These are phyloP conservation scores for Mus spicilegus DNA, from an alignment of 2,113 vertebrate species.

Conservation along the genomic window DNA sequence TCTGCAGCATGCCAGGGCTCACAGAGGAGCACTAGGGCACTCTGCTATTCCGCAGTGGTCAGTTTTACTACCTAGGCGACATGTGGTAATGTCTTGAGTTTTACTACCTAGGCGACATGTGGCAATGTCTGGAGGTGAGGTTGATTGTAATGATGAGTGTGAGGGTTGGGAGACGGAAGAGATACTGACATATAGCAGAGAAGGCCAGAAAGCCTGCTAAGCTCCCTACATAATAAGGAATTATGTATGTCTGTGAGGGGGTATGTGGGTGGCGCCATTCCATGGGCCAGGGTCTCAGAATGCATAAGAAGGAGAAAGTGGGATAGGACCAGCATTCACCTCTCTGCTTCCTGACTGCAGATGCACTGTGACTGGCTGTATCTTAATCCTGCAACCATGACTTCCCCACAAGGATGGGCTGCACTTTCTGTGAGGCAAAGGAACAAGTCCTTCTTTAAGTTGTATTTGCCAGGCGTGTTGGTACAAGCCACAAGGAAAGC, in stretches of 20 bases:
- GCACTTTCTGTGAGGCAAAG: too few relatives aligned
- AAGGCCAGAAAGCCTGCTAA: not conserved
- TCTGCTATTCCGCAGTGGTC: not conserved
- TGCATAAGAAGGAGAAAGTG: not conserved
- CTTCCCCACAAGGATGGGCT: too few relatives aligned
- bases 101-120: too few relatives aligned
- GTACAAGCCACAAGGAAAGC: not conserved
- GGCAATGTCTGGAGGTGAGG: not conserved
- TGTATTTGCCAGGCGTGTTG: too few relatives aligned
- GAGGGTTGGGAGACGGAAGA: fast-evolving
- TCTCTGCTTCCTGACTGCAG: not conserved
- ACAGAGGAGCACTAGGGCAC: fast-evolving
- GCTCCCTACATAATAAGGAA: too few relatives aligned
- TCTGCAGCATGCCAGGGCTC: too few relatives aligned
- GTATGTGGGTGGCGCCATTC: not conserved
- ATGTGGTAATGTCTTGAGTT: not conserved
- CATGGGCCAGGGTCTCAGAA: not conserved
- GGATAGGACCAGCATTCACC: not conserved
- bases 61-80: too few relatives aligned
- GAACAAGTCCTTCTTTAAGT: not conserved
- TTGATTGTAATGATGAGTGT: not conserved
- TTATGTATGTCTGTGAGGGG: too few relatives aligned
- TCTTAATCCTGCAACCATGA: fast-evolving
- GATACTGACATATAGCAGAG: too few relatives aligned
- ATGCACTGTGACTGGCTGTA: fast-evolving